Base-by-base conservation (phyloP, 2,797 vertebrate genomes). In the Falco novaeseelandiae region DNA sequence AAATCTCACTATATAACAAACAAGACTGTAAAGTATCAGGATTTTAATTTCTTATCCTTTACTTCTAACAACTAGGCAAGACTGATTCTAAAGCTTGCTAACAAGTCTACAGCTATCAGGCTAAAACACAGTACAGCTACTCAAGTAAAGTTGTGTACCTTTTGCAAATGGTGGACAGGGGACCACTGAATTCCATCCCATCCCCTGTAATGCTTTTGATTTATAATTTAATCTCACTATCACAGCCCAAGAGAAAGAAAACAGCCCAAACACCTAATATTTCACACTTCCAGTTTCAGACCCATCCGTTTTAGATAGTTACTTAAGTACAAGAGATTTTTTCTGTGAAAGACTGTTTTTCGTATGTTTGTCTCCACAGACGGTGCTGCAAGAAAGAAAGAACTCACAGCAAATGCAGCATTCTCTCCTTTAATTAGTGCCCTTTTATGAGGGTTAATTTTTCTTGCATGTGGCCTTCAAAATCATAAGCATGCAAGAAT, bases 171-270 rank as follows among this genome's bases (percentile, higher is more conserved):
- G 12, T 32, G 15, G 22, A 32, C 46, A 66, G 16, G 11, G 23
- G 55, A 71, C 9, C 5, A 10, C 26, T 59, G 78, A 92, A 90
- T 92, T 46, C 40, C 40, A 22, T 38, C 38, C 67, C 40, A 54
- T 59, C 9, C 23, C 20, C 29, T 93, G 10, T 38, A 62, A 6
- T 34, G 58, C 18, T 66, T 97, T 78, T 92, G 44, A 78, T 87
- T 91, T 86, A 52, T 69, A 42, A 63, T 90, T 92, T 79, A 62
- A 92, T 58, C 18, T 72, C 14, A 48, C 21, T 46, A 25, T 42
- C 81, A 92, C 34, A 73, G 51, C 44, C 20, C 13, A 92, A 77
- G 8, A 90, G 36, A 93, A 95, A 91, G 63, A 30, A 79, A 96
- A 94, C 66, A 78, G 57, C 40, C 32, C 83, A 85, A 92, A 61